phyloP scores from a whole-genome alignment of 2,113 vertebrate species.

The Puma concolor region DNA sequence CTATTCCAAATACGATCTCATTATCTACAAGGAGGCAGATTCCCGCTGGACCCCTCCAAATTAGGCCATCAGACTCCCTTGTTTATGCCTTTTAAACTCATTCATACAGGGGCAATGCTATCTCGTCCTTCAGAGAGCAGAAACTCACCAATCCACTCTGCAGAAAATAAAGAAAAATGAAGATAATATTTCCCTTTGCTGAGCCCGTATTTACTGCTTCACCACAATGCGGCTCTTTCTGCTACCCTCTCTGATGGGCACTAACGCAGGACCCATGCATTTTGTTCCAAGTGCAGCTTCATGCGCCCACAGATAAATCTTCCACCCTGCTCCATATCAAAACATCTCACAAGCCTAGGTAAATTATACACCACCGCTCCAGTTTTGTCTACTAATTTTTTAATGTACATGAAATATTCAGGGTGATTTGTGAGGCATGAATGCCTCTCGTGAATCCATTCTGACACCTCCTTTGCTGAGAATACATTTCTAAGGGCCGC shows the following conservation, averaged over 20 bases:
- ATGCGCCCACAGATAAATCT: slow-evolving; percentile 67
- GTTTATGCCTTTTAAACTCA: slow-evolving; percentile 59
- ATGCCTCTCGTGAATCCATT: slow-evolving; percentile 67
- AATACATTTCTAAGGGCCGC: slow-evolving; percentile 54
- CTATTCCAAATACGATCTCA: slow-evolving; percentile 69
- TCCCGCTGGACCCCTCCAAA: slow-evolving; percentile 41
- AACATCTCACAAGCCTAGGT: slow-evolving; percentile 57
- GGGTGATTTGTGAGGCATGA: slow-evolving; percentile 68
- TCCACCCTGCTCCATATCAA: slow-evolving; percentile 35
- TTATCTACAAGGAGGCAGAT: slow-evolving; percentile 66
- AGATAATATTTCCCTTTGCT: slow-evolving; percentile 36
- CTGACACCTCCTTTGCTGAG: slow-evolving; percentile 50
- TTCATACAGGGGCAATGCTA: slow-evolving; percentile 23
- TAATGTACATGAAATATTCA: slow-evolving; percentile 79
- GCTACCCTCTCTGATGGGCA: not conserved
- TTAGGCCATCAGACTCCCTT: slow-evolving; percentile 58
- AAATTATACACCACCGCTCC: slow-evolving; percentile 60
- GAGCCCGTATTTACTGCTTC: slow-evolving; percentile 33
- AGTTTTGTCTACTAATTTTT: slow-evolving; percentile 80
- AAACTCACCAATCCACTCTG: not conserved
- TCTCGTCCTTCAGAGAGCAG: not conserved
- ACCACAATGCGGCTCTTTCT: not conserved
- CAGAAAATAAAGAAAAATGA: slow-evolving; percentile 54
- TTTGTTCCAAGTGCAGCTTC: slow-evolving; percentile 56
- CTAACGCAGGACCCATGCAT: not conserved